Evolutionary conservation across 2,113 vertebrate genomes (phyloP).

Genomic region (Limnothrissa miodon): DNA sequence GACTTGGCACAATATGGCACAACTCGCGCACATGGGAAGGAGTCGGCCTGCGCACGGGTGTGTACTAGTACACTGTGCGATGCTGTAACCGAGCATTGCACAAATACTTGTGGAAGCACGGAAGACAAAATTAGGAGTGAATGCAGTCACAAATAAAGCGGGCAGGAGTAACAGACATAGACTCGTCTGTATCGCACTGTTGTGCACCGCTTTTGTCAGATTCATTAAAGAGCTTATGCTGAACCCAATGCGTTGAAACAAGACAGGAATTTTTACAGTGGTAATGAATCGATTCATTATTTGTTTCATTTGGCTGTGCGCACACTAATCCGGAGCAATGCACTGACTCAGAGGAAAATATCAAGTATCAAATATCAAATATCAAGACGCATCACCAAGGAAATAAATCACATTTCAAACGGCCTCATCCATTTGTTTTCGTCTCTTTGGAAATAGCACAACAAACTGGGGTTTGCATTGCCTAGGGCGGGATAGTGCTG

Average conservation of each 20-base stretch:
- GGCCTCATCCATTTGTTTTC: neutral
- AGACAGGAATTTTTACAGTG: neutral
- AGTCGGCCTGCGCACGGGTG: conserved; percentile 29
- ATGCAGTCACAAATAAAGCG: neutral
- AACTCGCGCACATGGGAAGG: too few species aligned
- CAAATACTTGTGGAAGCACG: conserved; percentile 35
- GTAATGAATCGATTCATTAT: conserved; percentile 8
- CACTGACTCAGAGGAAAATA: neutral
- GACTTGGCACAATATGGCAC: neutral
- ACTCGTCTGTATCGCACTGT: neutral
- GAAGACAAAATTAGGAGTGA: neutral
- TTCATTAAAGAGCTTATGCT: neutral
- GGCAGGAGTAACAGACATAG: neutral
- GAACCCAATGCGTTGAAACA: neutral
- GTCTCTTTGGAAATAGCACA: neutral
- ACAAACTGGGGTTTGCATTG: neutral
- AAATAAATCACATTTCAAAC: neutral
- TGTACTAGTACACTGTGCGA: neutral
- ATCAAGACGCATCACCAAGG: neutral
- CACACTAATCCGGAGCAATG: neutral
- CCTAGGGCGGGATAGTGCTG: neutral
- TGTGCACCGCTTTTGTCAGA: neutral
- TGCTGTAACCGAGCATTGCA: neutral
- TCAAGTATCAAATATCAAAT: too few species aligned
- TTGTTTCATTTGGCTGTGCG: neutral